These are phyloP conservation scores for Malurus melanocephalus DNA, from an alignment of 2,113 vertebrate genomes.

Conservation along the genomic window DNA sequence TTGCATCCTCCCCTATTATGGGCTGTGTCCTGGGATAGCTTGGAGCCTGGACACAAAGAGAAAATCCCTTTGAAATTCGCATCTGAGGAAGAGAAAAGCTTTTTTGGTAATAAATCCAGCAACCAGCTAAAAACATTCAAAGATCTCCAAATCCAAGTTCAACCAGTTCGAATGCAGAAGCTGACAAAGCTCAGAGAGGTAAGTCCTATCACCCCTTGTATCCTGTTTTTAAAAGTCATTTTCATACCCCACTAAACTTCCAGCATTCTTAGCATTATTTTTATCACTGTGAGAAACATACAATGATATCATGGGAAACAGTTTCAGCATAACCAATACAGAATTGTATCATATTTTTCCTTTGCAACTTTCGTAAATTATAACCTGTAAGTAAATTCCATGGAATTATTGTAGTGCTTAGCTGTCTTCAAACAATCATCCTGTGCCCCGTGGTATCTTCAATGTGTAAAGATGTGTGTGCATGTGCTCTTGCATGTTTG, in stretches of 20 bases:
- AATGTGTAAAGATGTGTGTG: background rate
- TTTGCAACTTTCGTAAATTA: background rate
- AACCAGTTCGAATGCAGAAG: slow-evolving; percentile 83
- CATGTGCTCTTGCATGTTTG: background rate
- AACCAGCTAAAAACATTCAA: slow-evolving; percentile 81
- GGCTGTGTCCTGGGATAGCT: slow-evolving; percentile 89
- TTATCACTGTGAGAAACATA: background rate
- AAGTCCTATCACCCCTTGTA: background rate
- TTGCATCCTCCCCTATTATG: slow-evolving; percentile 84
- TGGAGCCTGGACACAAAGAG: slow-evolving; percentile 78
- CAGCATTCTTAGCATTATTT: background rate
- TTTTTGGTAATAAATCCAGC: slow-evolving; percentile 67
- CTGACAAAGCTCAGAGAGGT: slow-evolving; percentile 93
- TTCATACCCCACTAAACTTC: background rate
- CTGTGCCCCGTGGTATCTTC: background rate
- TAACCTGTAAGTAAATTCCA: background rate
- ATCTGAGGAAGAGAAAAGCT: slow-evolving; percentile 74
- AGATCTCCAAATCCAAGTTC: slow-evolving; percentile 83
- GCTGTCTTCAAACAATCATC: background rate
- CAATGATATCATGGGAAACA: background rate
- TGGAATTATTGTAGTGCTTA: background rate
- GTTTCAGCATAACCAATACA: background rate
- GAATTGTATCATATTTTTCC: background rate
- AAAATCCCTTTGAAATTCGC: slow-evolving; percentile 70
- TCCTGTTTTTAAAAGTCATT: background rate